Evolutionary conservation across 2,797 vertebrate genomes (phyloP), one percentile per base, ranked within the genome.

Genomic region (Etheostoma perlongum): DNA sequence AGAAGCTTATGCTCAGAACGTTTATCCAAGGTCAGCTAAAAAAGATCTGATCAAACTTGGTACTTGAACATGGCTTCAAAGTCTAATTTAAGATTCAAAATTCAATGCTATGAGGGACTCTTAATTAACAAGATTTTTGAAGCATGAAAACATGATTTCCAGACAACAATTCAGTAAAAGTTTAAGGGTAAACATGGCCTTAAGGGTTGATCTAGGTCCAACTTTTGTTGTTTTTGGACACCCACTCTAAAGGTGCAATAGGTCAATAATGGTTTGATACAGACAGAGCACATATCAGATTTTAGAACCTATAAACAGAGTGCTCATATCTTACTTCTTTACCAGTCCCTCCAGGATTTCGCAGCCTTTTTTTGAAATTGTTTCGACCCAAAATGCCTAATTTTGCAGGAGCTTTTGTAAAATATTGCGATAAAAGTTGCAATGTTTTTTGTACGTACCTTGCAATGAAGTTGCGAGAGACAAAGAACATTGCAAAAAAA

Each of bases 1-100:
- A 61, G 44, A 1, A 65, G 65, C 42, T 54, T 68, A 15, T 73
- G 72, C 33, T 69, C 71, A 27, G 52, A 84, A 74, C 74, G 59
- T 89, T 78, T 52, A 83, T 74, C 44, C 42, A 44, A 72, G 65
- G 55, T 40, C n/a, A 54, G 63, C 11, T 36, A 27, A 77, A 70
- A 79, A 13, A 61, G 33, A 85, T 78, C 66, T 7, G 52, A 54
- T 33, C 57, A 70, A 82, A 82, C 79, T 81, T 15, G n/a, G 25
- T 76, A 79, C 61, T 70, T 84, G 72, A 83, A 77, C 46, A 59
- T 44, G 18, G 15, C 71, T 82, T 88, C 74, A 87, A 78, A 85
- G 70, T 14, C 2, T 6, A 44, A 84, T 83, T 79, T 67, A 69
- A 74, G 62, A 84, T 79, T 79, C n/a, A 67, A 10, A 61, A 67